Conservation (phyloP, 2,888 invertebrate genomes). For the Dugesia japonica region DNA sequence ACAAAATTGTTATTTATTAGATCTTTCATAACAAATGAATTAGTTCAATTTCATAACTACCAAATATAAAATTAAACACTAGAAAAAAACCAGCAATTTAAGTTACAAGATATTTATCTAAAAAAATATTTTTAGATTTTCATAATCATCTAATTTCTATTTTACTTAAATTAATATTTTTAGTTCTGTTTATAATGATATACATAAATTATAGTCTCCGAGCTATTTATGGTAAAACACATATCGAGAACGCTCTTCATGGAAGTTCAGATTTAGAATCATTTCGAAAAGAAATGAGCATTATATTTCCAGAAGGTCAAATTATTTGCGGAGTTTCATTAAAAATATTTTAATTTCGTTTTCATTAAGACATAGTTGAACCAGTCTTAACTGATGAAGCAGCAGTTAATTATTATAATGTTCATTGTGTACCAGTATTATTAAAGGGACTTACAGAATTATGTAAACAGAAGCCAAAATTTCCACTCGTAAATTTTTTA, state of each 20-base stretch:
- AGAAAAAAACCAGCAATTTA: no score
- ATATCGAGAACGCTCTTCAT: neutral
- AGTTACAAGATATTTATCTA: no score
- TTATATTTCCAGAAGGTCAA: neutral
- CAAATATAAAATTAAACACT: no score
- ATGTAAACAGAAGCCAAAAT: slow-evolving; percentile 13
- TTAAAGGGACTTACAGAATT: neutral
- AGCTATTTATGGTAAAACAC: neutral
- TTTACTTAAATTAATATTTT: no score
- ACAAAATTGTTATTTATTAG: no score
- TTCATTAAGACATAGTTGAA: neutral
- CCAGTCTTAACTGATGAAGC: neutral
- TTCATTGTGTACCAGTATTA: neutral
- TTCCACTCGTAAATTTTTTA: neutral
- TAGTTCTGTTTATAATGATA: no score
- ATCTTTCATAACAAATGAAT: no score
- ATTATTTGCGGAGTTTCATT: no score
- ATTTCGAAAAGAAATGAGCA: neutral
- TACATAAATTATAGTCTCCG: neutral
- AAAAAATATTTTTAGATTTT: no score
- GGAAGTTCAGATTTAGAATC: neutral
- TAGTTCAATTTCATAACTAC: no score
- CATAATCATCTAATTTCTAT: no score
- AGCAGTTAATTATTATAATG: slow-evolving; percentile 2
- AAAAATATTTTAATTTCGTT: no score